Evolutionary conservation across 2,888 invertebrate genomes (phyloP), one percentile per base, ranked within the genome.

Genomic region (Myopa testacea): DNA sequence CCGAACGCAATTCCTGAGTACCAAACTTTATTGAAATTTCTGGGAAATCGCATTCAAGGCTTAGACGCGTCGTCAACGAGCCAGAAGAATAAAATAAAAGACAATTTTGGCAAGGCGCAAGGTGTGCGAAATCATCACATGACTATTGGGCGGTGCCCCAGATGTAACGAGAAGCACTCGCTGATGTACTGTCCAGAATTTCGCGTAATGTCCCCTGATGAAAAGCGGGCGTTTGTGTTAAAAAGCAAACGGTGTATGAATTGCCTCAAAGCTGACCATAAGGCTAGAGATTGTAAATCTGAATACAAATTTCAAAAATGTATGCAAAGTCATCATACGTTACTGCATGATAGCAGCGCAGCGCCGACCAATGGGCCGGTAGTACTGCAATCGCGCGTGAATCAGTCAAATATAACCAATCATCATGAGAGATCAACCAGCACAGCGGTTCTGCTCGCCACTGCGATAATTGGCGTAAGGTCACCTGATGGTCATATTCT

Each of bases 161-260:
- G n/a, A n/a, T n/a, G n/a, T n/a, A n/a, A n/a, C n/a, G n/a, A n/a
- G n/a, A n/a, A n/a, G n/a, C n/a, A n/a, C n/a, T n/a, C n/a, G n/a
- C n/a, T n/a, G n/a, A n/a, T n/a, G n/a, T n/a, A n/a, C n/a, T n/a
- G n/a, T n/a, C n/a, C n/a, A n/a, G n/a, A n/a, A n/a, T n/a, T n/a
- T n/a, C n/a, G n/a, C n/a, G n/a, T n/a, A n/a, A n/a, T n/a, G n/a
- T 45, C 69, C 3, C 62, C 77, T 38, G 7, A 74, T 67, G 62
- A 70, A 16, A 78, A 63, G 26, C 16, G 77, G n/a, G 45, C 60
- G 16, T 65, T 74, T 10, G 69, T 78, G 40, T 67, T 37, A 38
- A 78, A 55, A 63, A 52, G 70, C 12, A 80, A 79, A 37, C 26
- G 75, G n/a, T 81, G 76, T 40, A 58, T 67, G 58, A 78, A 81